Percentiles rank a stretch among this genome's conserved stretches.
Conservation (phyloP, 1,140 invertebrate genomes). For the Drosophila mauritiana region DNA sequence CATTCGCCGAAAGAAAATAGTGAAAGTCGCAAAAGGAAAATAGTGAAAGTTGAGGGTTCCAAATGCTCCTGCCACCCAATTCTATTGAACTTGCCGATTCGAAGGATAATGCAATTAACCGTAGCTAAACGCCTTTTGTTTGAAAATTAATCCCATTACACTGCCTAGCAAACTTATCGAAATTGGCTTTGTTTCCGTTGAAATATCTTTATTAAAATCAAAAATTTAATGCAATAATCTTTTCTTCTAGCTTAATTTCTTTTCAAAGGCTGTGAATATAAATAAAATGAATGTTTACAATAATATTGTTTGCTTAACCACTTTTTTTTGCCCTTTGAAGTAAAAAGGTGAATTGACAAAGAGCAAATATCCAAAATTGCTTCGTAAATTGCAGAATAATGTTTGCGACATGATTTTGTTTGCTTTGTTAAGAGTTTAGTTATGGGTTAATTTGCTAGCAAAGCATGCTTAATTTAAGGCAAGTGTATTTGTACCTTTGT, state of each 20-base stretch:
- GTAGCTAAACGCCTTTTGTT: neutral
- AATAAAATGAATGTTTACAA: too few species aligned
- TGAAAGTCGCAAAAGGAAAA: constrained; percentile 42
- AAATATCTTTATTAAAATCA: neutral
- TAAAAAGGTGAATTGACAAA: too few species aligned
- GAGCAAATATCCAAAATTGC: too few species aligned
- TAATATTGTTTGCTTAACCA: too few species aligned
- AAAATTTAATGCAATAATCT: neutral
- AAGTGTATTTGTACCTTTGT: too few species aligned
- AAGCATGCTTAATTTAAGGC: too few species aligned
- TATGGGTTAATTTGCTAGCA: too few species aligned
- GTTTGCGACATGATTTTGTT: too few species aligned
- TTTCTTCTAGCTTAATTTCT: neutral
- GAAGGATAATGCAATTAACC: constrained; percentile 28
- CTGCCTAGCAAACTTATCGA: neutral
- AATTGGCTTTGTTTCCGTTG: neutral
- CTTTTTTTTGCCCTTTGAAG: too few species aligned
- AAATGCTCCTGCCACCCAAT: constrained; percentile 3
- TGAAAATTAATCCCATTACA: neutral
- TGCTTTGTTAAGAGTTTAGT: too few species aligned
- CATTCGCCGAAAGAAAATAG: constrained; percentile 45
- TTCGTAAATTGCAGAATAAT: too few species aligned
- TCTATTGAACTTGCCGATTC: constrained; percentile 15
- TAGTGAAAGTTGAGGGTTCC: constrained; percentile 40
- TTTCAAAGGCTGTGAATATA: too few species aligned